Percentiles rank a stretch among this genome's conserved stretches.
These are phyloP conservation scores for Spizella passerina DNA, from an alignment of 2,797 vertebrate genomes.

Conservation along the genomic window DNA sequence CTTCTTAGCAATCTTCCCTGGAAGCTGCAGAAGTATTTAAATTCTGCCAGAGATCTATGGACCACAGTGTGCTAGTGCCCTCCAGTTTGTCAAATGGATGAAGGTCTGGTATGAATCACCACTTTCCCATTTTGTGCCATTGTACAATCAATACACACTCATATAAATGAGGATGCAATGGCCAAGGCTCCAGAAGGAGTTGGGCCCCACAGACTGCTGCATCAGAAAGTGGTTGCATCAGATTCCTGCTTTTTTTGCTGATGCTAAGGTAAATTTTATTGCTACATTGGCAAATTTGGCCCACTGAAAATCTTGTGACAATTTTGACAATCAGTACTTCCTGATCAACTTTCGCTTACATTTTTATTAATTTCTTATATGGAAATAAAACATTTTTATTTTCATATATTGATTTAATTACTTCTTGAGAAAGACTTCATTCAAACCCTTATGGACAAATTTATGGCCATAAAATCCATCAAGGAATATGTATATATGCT, in stretches of 20 bases:
- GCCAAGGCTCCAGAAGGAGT: neutral
- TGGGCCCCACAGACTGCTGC: conserved; percentile 14
- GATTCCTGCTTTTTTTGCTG: conserved; percentile 30
- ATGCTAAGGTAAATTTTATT: neutral
- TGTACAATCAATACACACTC: conserved; percentile 48
- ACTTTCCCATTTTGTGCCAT: conserved; percentile 38
- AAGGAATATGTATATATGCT: neutral
- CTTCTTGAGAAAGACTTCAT: neutral
- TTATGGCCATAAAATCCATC: neutral
- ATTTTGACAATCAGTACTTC: neutral
- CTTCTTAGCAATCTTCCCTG: neutral
- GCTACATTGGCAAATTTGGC: neutral
- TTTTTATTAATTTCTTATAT: neutral
- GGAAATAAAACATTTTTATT: neutral
- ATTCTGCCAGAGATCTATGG: conserved; percentile 9
- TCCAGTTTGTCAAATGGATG: conserved; percentile 27
- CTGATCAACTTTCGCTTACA: neutral
- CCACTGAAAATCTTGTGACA: neutral
- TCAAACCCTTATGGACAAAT: neutral
- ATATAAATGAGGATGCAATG: conserved; percentile 39
- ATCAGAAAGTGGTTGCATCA: conserved; percentile 71
- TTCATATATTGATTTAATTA: neutral
- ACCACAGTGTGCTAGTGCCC: neutral
- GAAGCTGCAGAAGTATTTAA: neutral
- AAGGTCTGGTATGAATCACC: conserved; percentile 38